Base-by-base conservation (phyloP, 2,888 invertebrate genomes). In the Urechis unicinctus region DNA sequence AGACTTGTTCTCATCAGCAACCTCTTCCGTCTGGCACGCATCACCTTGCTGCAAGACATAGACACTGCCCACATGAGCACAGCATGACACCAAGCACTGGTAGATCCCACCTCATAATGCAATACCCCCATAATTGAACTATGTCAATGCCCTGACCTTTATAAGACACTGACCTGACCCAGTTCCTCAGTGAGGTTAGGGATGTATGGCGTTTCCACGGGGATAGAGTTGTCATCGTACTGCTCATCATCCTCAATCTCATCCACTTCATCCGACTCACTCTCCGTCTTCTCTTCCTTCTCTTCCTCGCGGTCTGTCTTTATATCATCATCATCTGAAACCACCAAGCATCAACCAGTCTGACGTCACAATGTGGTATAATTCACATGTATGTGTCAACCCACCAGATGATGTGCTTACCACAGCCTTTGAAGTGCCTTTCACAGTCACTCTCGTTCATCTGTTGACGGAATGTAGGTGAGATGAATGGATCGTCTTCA, bases 1-100 rank as follows among this genome's bases (percentile, higher is more conserved):
- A 22, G 91, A 91, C 78, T 93, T 94, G 81, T 95, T 92, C 78
- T 95, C 94, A 56, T 95, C 94, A 0, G 88, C 90, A 25, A 95
- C 84, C 73, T 93, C 94, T 72, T 94, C 90, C 1, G 92, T 89
- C 71, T 93, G 86, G 71, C 77, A 77, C 2, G 74, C 74, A 62
- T 79, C 79, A 3, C 80, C 80, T 63, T 75, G 75, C 77, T 78
- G 67, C 1, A 62, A 61, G 43, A 52, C 9, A 2, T 1, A 31
- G n/a, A 48, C 48, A 48, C 13, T 2, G 25, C 26, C 17, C 22
- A 21, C n/a, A 25, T 5, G 25, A 25, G 30, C 36, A 47, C 47
- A 17, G n/a, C n/a, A n/a, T n/a, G n/a, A n/a, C n/a, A n/a, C n/a
- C n/a, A n/a, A n/a, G n/a, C n/a, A n/a, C n/a, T n/a, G n/a, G n/a